A percentile compares a stretch with the other conserved stretches of the same genome.
Evolutionary conservation across 1,140 invertebrate species (phyloP).

Genomic region (Apis mellifera): Amel_HAv3.1 CM009931.2:25951001-25951500

Average conservation of each 20-base stretch:
- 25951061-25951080: conserved; percentile 2
- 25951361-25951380: background rate
- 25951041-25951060: conserved; percentile 17
- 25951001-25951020: conserved; percentile 18
- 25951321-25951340: background rate
- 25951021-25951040: conserved; percentile 30
- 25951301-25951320: background rate
- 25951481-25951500: no score
- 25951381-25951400: background rate
- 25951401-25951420: background rate
- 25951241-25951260: background rate
- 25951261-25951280: background rate
- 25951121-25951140: no score
- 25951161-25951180: no score
- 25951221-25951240: background rate
- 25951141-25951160: no score
- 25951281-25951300: conserved; percentile 8
- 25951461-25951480: no score
- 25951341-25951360: no score
- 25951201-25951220: background rate
- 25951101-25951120: no score
- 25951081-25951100: background rate
- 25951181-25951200: background rate
- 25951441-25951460: no score
- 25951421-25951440: no score